Evolutionary conservation across 2,797 vertebrate genomes (phyloP).

Genomic region (Podarcis lilfordi): DNA sequence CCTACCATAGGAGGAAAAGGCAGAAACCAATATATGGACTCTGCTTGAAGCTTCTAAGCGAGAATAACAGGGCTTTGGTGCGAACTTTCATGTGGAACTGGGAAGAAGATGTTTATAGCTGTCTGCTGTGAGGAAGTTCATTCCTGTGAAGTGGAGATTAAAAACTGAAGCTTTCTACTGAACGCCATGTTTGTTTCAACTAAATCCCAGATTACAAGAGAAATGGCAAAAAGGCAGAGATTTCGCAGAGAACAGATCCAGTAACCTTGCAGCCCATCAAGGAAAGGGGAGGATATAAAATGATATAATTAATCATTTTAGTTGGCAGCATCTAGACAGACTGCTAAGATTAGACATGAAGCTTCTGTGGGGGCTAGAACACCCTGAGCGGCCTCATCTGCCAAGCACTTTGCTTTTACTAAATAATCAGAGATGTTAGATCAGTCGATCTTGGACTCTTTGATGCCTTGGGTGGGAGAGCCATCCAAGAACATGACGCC

Average conservation of each 20-base stretch:
- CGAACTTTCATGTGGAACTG: not conserved
- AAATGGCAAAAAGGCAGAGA: slow-evolving; percentile 61
- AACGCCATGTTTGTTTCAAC: slow-evolving; percentile 54
- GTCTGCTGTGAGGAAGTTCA: slow-evolving; percentile 55
- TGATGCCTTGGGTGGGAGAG: too few species aligned
- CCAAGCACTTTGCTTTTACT: not conserved
- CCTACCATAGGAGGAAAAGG: not conserved
- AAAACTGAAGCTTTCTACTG: slow-evolving; percentile 60
- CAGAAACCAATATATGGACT: not conserved
- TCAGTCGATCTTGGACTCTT: not conserved
- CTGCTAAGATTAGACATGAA: not conserved
- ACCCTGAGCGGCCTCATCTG: not conserved
- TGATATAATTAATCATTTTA: slow-evolving; percentile 55
- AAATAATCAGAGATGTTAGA: not conserved
- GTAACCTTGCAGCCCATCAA: slow-evolving; percentile 59
- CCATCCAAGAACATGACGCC: not conserved
- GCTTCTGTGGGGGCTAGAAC: not conserved
- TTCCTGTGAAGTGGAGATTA: slow-evolving; percentile 51
- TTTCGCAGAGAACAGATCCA: slow-evolving; percentile 22
- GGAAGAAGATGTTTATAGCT: not conserved
- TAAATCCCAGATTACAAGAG: slow-evolving; percentile 62
- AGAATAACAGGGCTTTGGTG: not conserved
- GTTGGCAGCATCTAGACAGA: not conserved
- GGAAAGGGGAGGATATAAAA: slow-evolving; percentile 59
- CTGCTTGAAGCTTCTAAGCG: not conserved